Base-by-base conservation (phyloP, 2,888 invertebrate species). In the Labia minor region DNA sequence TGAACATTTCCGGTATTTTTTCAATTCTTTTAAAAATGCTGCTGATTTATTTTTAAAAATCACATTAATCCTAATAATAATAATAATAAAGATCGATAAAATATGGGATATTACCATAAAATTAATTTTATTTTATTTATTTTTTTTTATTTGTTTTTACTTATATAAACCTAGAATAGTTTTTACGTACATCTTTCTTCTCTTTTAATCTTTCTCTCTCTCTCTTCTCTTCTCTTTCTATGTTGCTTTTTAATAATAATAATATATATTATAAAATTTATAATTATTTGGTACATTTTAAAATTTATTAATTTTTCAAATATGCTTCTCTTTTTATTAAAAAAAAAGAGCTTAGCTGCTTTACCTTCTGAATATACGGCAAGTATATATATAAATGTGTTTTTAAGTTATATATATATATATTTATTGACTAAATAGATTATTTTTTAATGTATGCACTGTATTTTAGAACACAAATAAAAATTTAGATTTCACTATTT, bases 291-390 rank as follows among this genome's bases (percentile, higher is more conserved):
- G 2, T 14, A 49, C 3, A 10, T 49, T 49, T n/a, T 14, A 4
- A 3, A 14, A 49, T 49, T 49, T 49, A 10, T 8, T 49, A 49
- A 8, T 49, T 49, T 49, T 49, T 14, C 78, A 77, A 80, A 78
- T n/a, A n/a, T 80, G 79, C 77, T 80, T 80, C 80, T 18, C 14
- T 61, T 64, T 64, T 63, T 26, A 21, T 19, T n/a, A n/a, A n/a
- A n/a, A n/a, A 78, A 87, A 79, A 89, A 89, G 89, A 88, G 84
- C 82, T 84, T 89, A 85, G 87, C 89, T 76, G 87, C 88, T 78
- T 82, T 89, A 76, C 88, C 89, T 76, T 85, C 85, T 79, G 88
- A 88, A 78, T 84, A 88, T 79, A 88, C 86, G 78, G 89, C 89
- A 85, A 89, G 89, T 86, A 83, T 70, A 69, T n/a, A 65, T 18